Evolutionary conservation across 2,113 vertebrate genomes (phyloP), one percentile per base, ranked within the genome.

Genomic region (Lampris incognitus): DNA sequence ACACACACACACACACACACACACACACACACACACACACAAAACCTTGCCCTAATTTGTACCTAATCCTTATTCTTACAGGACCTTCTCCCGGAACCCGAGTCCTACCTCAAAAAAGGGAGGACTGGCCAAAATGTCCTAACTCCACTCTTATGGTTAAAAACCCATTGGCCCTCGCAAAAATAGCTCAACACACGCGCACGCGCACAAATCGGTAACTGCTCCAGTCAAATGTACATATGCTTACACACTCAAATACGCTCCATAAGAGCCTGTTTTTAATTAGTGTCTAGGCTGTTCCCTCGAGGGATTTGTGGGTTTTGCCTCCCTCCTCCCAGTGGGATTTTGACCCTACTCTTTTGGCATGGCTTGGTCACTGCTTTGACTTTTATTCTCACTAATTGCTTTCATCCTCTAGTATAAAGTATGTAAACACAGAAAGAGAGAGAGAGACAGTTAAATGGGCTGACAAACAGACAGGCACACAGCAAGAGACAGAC

Each of bases 201-300:
- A 55, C 39, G 49, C 57, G 52, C 42, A 42, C 13, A 77, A 79
- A 76, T 71, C 78, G 79, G 66, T 68, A 9, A 6, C 1, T 38
- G 5, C 69, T 68, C 69, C 5, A 2, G 24, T 24, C 24, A 36
- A 13, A 50, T 55, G 62, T 13, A 2, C 40, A 41, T 37, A 48
- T 46, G 46, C 40, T 8, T 72, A 9, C 44, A 10, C 11, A 54
- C 72, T 69, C 76, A 85, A 44, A 84, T 39, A 66, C 74, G 71
- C 72, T 81, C 24, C 83, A 81, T 64, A 66, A 78, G 71, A 74
- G 85, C 73, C 13, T 13, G 61, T 87, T 88, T 87, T 85, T 81
- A 88, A 89, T 90, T 82, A 89, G 68, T 78, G 76, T 70, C 75
- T 81, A 76, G 69, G 67, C 52, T 81, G 63, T 56, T 85, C 82